Percentiles rank a stretch among this genome's conserved stretches.
Evolutionary conservation across 2,888 invertebrate genomes (phyloP).

Genomic region (Aelia acuminata): DNA sequence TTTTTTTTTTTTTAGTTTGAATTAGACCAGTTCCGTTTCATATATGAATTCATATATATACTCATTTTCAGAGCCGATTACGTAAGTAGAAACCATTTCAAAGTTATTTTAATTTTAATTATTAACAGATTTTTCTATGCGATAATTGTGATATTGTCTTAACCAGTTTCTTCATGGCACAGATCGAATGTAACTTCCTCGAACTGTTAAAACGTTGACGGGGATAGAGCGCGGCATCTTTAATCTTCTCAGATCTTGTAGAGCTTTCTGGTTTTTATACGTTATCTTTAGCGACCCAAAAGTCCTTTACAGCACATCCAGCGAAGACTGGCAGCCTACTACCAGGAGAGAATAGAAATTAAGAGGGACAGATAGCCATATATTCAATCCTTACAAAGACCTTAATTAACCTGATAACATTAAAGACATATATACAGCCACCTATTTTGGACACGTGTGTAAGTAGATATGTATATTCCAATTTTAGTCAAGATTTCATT

Average conservation of each 20-base stretch:
- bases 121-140: too few relatives aligned
- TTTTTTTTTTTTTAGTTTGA: too few relatives aligned
- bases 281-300: slow-evolving; percentile 13
- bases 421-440: neutral
- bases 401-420: slow-evolving; percentile 22
- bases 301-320: neutral
- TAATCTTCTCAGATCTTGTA: slow-evolving; percentile 21
- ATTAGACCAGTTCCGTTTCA: too few relatives aligned
- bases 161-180: neutral
- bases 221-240: slow-evolving; percentile 1
- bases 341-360: neutral
- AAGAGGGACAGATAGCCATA: neutral
- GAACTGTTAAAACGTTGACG: neutral
- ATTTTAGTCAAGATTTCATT: neutral
- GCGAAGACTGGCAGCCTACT: neutral
- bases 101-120: too few relatives aligned
- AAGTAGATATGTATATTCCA: neutral
- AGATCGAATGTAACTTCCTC: neutral
- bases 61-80: too few relatives aligned
- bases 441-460: neutral
- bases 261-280: slow-evolving; percentile 23
- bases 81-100: too few relatives aligned
- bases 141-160: neutral
- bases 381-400: neutral
- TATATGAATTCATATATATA: too few relatives aligned